Evolutionary conservation across 2,888 invertebrate genomes (phyloP), one percentile per base, ranked within the genome.

Genomic region (Carpatolechia fugitivella): DNA sequence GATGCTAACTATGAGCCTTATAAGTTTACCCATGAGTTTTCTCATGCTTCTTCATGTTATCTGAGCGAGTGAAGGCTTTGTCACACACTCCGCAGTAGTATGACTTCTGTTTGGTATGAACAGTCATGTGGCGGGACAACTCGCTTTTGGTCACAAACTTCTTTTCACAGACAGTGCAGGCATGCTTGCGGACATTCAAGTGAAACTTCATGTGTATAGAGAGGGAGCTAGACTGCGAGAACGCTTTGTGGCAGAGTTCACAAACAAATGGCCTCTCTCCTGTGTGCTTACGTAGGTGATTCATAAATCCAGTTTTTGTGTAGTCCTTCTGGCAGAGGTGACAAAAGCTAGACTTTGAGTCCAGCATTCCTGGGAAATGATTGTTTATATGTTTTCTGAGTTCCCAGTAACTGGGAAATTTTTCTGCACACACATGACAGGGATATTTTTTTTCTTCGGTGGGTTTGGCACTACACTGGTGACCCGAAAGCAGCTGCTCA

Each of bases 121-220:
- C 91, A 18, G 91, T 91, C 91, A 91, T 91, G 70, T 91, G 91
- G 41, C 91, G 85, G n/a, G 91, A 91, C 54, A 91, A 74, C 78
- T 91, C 91, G 82, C 90, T 90, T 70, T 91, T 91, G 40, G 91
- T 91, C 13, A 91, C 91, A 83, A 91, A 91, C 68, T 91, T 91
- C 70, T 91, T 91, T 70, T 91, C 91, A 70, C 91, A 91, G 35
- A 91, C 86, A 1, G 90, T 90, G 71, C 91, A 91, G 33, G 85
- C 86, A 78, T 91, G 91, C 68, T 91, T 91, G 44, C 91, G 83
- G 33, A 91, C 91, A 77, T 91, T 91, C 5, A 91, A 74, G 61
- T 91, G 91, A 62, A 91, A 91, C 71, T 91, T 91, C 91, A 91
- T 91, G 64, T 91, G 91, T 69, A 91, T 91, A 47, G 91, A 91